Percentiles rank a stretch among this genome's conserved stretches.
Conservation (phyloP, 2,113 vertebrate species). For the Planiliza haematocheilus region DNA sequence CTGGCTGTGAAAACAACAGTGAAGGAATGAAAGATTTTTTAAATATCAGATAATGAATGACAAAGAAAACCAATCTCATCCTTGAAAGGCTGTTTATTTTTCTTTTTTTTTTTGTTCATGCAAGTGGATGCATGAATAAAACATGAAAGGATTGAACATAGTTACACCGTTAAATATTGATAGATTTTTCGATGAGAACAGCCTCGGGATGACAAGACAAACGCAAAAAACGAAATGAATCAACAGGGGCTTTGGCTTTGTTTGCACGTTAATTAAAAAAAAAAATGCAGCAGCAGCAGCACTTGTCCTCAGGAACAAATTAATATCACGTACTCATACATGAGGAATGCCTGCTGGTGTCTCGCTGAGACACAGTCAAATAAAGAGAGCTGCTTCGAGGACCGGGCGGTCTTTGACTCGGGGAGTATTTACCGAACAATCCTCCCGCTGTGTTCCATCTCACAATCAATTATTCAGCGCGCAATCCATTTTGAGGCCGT, state of each 20-base stretch:
- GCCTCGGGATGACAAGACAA: conserved; percentile 31
- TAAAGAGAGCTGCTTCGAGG: conserved; percentile 7
- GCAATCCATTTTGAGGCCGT: conserved; percentile 60
- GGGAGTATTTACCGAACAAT: conserved; percentile 52
- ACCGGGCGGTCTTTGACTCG: background rate
- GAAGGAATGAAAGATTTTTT: background rate
- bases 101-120: conserved; percentile 33
- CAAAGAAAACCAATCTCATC: background rate
- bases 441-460: conserved; percentile 38
- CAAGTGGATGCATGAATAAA: conserved; percentile 57
- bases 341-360: conserved; percentile 6
- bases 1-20: background rate
- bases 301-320: conserved; percentile 2
- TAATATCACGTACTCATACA: background rate
- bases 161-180: conserved; percentile 64
- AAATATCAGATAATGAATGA: background rate
- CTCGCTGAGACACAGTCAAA: background rate
- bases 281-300: background rate
- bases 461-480: conserved; percentile 75
- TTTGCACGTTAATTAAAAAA: background rate
- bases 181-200: conserved; percentile 47
- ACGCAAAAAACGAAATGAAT: conserved; percentile 26
- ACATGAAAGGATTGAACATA: conserved; percentile 29
- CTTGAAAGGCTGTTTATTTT: background rate
- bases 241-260: conserved; percentile 6